Evolutionary conservation across 1,140 invertebrate genomes (phyloP), one percentile per base, ranked within the genome.

Genomic region (Camponotus floridanus): DNA sequence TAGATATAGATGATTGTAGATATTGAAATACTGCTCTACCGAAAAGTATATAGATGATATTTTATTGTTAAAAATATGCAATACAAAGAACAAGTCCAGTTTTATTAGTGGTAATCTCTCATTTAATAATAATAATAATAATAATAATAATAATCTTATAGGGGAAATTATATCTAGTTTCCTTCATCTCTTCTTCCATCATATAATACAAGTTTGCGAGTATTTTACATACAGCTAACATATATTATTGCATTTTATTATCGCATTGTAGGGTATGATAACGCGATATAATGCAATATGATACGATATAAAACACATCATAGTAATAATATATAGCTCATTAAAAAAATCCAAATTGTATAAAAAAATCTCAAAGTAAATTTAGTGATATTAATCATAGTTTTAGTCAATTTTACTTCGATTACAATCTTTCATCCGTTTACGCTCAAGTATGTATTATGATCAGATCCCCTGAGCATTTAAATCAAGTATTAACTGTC

Each of bases 401-500:
- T 33, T 74, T 36, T 86, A 89, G 85, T 68, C 87, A 3, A 64
- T 80, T 57, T 74, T 76, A 48, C 86, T 74, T 57, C 68, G 7
- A 84, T 68, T 89, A 42, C 36, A 51, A 65, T 70, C 61, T 73
- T 59, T 74, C 36, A 67, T 67, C 73, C n/a, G 31, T 80, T 67
- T 68, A 86, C n/a, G 74, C 64, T 79, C 64, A 70, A 68, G 55
- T 81, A 71, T 59, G 51, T 84, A 85, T 81, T 90, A 65, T 79
- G 65, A 39, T 83, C 36, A 61, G 7, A 79, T 71, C 39, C 15
- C 48, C 51, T 48, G 65, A 83, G 76, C 85, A 33, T 51, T 3
- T 73, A 68, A 81, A 74, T 76, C 68, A 87, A 91, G 76, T 86
- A 88, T 88, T 68, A 78, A 88, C 86, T 85, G 86, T 91, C 90